Base-by-base conservation (phyloP, 1,140 invertebrate species). In the Trichomalopsis sarcophagae region DNA sequence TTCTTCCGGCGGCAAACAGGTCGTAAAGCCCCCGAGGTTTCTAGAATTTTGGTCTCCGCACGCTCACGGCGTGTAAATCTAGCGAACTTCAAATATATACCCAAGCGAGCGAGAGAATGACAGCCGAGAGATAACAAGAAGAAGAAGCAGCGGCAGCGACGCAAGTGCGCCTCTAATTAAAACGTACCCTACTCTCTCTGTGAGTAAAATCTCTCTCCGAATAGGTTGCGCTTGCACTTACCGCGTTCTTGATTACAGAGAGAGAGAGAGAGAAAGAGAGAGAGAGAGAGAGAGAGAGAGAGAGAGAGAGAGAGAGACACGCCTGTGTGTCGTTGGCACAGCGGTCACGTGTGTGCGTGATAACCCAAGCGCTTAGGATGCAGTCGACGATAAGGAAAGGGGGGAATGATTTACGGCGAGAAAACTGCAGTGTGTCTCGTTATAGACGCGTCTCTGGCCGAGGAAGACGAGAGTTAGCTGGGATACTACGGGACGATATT, bases 31-130 rank as follows among this genome's bases (percentile, higher is more conserved):
- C 27, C 13, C 27, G 30, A 71, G 69, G 10, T 71, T 71, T 71
- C 69, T 27, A 30, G 69, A 71, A 71, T 30, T 30, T 71, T 11
- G 27, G 7, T 30, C 4, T 14, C 27, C 1, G 27, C 27, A 1
- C 27, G 30, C 69, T 1, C 13, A 11, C 27, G 13, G 50, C 13
- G 9, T n/a, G 69, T 71, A 71, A 71, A 33, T 71, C 69, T 71
- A 71, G 69, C 69, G 69, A 71, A 71, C 69, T 71, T 71, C 30
- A 71, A 71, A 71, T 71, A 71, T 71, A 33, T 71, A 71, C 69
- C 69, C 14, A 30, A 71, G 17, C 27, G 21, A 30, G 33, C 33
- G 69, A 71, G 21, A 71, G 27, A 66, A 66, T 21, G 62, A 66
- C 2, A 66, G n/a, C n/a, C 2, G 27, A 71, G 69, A 71, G 11